Conservation (phyloP, 2,113 vertebrate genomes). For the Acrocephalus kingi region DNA sequence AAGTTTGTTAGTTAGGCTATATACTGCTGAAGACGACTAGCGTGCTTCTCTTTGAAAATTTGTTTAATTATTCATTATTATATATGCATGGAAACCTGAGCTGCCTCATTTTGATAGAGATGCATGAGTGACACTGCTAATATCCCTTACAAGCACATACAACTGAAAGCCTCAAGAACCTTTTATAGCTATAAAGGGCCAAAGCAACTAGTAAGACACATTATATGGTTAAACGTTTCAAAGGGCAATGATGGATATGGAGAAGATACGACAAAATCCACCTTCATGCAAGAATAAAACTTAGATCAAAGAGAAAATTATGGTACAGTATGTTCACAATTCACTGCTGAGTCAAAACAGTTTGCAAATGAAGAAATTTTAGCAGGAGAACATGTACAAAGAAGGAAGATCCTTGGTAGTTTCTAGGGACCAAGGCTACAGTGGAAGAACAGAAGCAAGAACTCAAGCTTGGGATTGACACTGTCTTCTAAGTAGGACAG, state of each 20-base stretch:
- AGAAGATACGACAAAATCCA: not conserved
- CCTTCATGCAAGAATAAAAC: slow-evolving; percentile 4
- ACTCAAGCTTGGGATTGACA: not conserved
- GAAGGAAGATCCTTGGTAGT: not conserved
- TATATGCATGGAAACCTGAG: slow-evolving; percentile 22
- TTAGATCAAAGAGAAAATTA: not conserved
- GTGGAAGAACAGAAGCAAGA: not conserved
- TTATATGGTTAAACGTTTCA: slow-evolving; percentile 4
- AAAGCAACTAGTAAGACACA: slow-evolving; percentile 23
- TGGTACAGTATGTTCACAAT: not conserved
- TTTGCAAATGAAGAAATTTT: slow-evolving; percentile 8
- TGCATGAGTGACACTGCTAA: slow-evolving; percentile 15
- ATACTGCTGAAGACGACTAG: not conserved
- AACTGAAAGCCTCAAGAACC: slow-evolving; percentile 30
- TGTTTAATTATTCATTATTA: not conserved
- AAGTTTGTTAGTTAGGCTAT: not conserved
- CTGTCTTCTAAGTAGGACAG: not conserved
- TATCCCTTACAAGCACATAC: not conserved
- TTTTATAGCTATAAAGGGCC: slow-evolving; percentile 42
- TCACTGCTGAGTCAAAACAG: not conserved
- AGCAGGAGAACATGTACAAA: not conserved
- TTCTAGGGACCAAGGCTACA: not conserved
- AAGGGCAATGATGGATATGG: not conserved
- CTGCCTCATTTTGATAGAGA: slow-evolving; percentile 23
- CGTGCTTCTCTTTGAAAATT: not conserved